Evolutionary conservation across 2,888 invertebrate species (phyloP).

Genomic region (Nephrotoma flavescens): DNA sequence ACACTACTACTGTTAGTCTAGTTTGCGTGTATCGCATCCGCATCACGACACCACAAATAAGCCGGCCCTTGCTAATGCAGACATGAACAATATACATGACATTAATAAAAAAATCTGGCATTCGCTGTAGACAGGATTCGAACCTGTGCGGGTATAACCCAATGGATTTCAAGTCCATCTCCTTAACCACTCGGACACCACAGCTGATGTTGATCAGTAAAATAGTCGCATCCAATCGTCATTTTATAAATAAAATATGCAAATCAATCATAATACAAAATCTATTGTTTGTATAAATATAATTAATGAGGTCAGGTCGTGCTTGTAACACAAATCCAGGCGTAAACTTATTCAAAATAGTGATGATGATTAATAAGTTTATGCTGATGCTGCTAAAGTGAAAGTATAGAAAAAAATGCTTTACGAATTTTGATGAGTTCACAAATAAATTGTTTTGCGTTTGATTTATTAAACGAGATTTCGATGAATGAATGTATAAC

Average conservation of each 20-base stretch:
- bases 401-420: not conserved
- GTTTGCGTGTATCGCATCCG: no score
- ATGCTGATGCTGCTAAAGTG: not conserved
- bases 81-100: no score
- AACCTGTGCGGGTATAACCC: slow-evolving; percentile 5
- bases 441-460: not conserved
- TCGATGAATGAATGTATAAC: not conserved
- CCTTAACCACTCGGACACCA: slow-evolving; percentile 6
- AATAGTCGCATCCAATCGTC: no score
- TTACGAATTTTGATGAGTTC: not conserved
- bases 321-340: not conserved
- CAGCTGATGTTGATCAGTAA: not conserved
- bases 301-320: not conserved
- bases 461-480: not conserved
- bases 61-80: no score
- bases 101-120: no score
- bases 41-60: no score
- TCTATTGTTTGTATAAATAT: not conserved
- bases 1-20: no score
- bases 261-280: not conserved
- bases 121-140: slow-evolving; percentile 4
- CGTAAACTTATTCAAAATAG: not conserved
- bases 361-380: not conserved
- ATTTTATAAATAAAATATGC: not conserved
- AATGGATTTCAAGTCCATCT: slow-evolving; percentile 7